Percentiles rank a stretch among this genome's conserved stretches.
Conservation (phyloP, 2,113 vertebrate genomes). For the Hydrolagus affinis region DNA sequence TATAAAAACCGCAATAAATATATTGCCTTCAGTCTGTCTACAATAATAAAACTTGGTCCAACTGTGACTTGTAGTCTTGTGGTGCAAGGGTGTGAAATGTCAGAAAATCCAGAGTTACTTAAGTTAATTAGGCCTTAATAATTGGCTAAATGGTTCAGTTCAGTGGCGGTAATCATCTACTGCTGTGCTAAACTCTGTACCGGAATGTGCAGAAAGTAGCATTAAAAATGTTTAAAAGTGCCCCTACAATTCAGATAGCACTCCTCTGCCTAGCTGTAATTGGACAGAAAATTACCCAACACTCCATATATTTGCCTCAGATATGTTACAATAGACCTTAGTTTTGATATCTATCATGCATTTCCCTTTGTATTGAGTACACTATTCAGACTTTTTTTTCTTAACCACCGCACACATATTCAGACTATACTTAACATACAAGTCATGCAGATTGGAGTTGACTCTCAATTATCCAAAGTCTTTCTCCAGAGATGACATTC, state of each 20-base stretch:
- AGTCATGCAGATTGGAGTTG: constrained; percentile 78
- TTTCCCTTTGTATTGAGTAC: not conserved
- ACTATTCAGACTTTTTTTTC: constrained; percentile 40
- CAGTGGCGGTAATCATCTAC: not conserved
- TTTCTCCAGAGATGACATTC: constrained; percentile 79
- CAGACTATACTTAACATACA: constrained; percentile 57
- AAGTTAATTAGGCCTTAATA: not conserved
- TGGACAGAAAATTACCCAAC: not conserved
- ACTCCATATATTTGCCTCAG: not conserved
- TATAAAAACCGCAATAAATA: not conserved
- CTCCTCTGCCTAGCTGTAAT: not conserved
- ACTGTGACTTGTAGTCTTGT: not conserved
- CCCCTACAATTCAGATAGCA: not conserved
- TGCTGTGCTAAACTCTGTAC: not conserved
- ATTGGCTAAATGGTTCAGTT: constrained; percentile 2
- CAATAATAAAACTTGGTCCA: not conserved
- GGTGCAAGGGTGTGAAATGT: not conserved
- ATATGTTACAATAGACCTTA: not conserved
- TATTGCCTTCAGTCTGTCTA: not conserved
- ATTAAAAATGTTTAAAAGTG: not conserved
- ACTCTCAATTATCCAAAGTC: constrained; percentile 85
- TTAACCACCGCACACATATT: constrained; percentile 48
- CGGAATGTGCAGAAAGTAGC: not conserved
- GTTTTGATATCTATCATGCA: not conserved
- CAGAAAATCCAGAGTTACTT: not conserved